Conservation (phyloP, 2,797 vertebrate genomes). For the Antrozous pallidus region DNA sequence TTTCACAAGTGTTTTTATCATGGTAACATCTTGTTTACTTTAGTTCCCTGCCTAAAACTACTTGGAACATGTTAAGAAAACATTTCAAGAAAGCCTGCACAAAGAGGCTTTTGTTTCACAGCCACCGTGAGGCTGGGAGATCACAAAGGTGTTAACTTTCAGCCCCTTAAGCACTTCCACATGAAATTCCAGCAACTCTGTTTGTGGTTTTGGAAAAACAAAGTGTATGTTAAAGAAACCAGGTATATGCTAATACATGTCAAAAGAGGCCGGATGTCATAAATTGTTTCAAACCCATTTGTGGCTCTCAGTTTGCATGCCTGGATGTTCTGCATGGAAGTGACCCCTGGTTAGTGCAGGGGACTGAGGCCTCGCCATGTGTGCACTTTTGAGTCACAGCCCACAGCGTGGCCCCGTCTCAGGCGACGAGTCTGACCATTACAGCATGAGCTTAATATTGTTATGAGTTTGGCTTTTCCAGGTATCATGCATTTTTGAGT, state of each 20-base stretch:
- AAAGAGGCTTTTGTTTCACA: constrained; percentile 98
- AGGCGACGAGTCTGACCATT: background rate
- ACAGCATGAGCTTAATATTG: background rate
- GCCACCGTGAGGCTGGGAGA: constrained; percentile 89
- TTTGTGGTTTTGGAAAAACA: constrained; percentile 89
- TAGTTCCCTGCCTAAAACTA: constrained; percentile 99
- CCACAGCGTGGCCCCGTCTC: background rate
- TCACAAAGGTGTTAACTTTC: constrained; percentile 99
- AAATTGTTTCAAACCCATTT: constrained; percentile 85
- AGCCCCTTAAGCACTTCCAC: constrained; percentile 99
- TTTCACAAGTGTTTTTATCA: constrained; percentile 99
- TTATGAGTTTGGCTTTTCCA: background rate
- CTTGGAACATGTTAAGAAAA: constrained; percentile 99
- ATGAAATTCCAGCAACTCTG: constrained; percentile 92
- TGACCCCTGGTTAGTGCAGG: constrained; percentile 72
- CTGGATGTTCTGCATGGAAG: constrained; percentile 69
- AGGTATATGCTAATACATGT: constrained; percentile 88
- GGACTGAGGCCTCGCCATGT: constrained; percentile 25
- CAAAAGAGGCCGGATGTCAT: constrained; percentile 84
- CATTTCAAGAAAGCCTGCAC: constrained; percentile 95
- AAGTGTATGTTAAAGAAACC: constrained; percentile 89
- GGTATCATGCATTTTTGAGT: accelerated
- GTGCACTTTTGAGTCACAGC: background rate
- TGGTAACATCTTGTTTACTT: constrained; percentile 99
- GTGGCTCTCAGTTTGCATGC: constrained; percentile 81